These are phyloP conservation scores for Rhinoptilus africanus DNA, from an alignment of 2,113 vertebrate genomes.

Conservation along the genomic window DNA sequence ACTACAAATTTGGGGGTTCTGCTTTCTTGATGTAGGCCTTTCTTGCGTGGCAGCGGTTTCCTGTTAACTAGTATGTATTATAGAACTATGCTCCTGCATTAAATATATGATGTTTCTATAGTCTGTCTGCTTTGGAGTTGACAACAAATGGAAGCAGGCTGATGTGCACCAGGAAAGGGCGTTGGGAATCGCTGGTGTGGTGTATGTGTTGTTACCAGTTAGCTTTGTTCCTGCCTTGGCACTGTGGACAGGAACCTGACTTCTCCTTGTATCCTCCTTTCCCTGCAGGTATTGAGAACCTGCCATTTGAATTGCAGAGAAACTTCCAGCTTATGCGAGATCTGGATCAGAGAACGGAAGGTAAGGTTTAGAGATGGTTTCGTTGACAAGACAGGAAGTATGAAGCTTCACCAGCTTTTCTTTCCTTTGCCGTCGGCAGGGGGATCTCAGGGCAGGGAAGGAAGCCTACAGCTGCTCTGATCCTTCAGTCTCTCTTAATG, in stretches of 20 bases:
- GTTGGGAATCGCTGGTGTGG: neutral
- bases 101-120: neutral
- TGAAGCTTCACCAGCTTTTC: neutral
- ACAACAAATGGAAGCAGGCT: neutral
- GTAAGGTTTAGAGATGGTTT: slow-evolving; percentile 64
- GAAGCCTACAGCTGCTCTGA: neutral
- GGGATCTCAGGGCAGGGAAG: neutral
- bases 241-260: neutral
- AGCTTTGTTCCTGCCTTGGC: neutral
- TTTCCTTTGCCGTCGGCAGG: neutral
- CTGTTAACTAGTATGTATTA: neutral
- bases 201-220: neutral
- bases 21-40: neutral
- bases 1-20: neutral
- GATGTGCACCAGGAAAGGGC: neutral
- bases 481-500: neutral
- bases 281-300: slow-evolving; percentile 90
- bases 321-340: slow-evolving; percentile 98
- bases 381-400: neutral
- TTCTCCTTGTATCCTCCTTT: neutral
- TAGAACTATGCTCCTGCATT: neutral
- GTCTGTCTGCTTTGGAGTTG: neutral
- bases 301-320: slow-evolving; percentile 94
- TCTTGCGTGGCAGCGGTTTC: neutral
- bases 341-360: slow-evolving; percentile 94